Base-by-base conservation (phyloP, 1,140 invertebrate species). In the Drosophila triauraria region DNA sequence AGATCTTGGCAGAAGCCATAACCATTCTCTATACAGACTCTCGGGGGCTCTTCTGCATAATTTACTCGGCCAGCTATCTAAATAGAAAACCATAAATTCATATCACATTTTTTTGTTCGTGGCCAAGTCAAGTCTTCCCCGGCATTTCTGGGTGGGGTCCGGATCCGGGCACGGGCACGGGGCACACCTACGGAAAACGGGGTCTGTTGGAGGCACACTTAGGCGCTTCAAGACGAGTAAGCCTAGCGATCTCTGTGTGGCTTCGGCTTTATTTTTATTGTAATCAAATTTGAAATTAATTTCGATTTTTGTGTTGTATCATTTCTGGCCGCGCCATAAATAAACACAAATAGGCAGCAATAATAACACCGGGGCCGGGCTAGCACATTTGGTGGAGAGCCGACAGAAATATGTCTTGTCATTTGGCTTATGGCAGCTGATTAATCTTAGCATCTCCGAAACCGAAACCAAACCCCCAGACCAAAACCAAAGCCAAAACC, bases 271-370 rank as follows among this genome's bases (percentile, higher is more conserved):
- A 82, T 80, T 87, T 87, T 88, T 87, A 88, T 87, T 87, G 77
- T 88, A 87, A 87, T 87, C 80, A 87, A 90, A 88, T 88, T 88
- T 68, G 72, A 88, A 78, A 90, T 90, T 84, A 90, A 88, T 88
- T 87, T 88, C 35, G 40, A 70, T 78, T 68, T 78, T 69, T 75
- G 69, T 72, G 69, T 72, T 71, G 69, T 72, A 72, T 72, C 53
- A 46, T 80, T 68, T 44, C 65, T 75, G 68, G 82, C 75, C 60
- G 20, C 61, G 69, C 75, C 82, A 82, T 86, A 85, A 85, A 85
- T 86, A 85, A 85, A 85, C 80, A 88, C 75, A 78, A 80, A 65
- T 76, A 58, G 61, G 51, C 74, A 82, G 81, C 78, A 85, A 78
- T 85, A 85, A 85, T 85, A 86, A 86, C 77, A 80, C 68, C 27